phyloP scores from a whole-genome alignment of 1,140 invertebrate species.

The Hormaphis cornu region DNA sequence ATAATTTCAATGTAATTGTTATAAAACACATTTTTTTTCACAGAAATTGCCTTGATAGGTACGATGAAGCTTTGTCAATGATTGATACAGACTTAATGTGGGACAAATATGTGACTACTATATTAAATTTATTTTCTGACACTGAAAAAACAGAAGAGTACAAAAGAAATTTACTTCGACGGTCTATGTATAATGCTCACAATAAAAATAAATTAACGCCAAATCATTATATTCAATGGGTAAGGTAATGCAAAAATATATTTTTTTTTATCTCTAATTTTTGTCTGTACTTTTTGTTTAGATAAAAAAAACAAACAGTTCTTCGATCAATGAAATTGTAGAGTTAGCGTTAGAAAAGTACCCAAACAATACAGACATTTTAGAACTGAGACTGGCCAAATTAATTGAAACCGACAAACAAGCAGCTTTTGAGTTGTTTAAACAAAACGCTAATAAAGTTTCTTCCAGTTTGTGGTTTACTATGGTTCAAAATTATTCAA shows the following conservation, averaged over 20 bases:
- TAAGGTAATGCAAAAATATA: neutral
- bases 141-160: neutral
- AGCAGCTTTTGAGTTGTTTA: neutral
- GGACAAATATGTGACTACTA: constrained; percentile 1
- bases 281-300: neutral
- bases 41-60: constrained; percentile 14
- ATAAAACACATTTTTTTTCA: neutral
- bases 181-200: constrained; percentile 14
- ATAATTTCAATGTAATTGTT: neutral
- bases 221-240: constrained; percentile 10
- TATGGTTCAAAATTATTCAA: neutral
- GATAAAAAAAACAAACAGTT: neutral
- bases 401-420: neutral
- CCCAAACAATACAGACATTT: neutral
- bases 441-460: neutral
- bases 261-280: neutral
- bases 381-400: neutral
- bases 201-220: constrained; percentile 8
- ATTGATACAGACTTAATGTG: constrained; percentile 8
- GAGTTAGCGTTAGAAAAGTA: neutral
- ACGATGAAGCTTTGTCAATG: neutral
- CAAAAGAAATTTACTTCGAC: constrained; percentile 1
- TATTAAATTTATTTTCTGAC: neutral
- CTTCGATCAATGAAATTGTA: neutral
- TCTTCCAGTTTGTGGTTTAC: neutral